Conservation (phyloP, 2,888 invertebrate species). For the Carcina quercana region DNA sequence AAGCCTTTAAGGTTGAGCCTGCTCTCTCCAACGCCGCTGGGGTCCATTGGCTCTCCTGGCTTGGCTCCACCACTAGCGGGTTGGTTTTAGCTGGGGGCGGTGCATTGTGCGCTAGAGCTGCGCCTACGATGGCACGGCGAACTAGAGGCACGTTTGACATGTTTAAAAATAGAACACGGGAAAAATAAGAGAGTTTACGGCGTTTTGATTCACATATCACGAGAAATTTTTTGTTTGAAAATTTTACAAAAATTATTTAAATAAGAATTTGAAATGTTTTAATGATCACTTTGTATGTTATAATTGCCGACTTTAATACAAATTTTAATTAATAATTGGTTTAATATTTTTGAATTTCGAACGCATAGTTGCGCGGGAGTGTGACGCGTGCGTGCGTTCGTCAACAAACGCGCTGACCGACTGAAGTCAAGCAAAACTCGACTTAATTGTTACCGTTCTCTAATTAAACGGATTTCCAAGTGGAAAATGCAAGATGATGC, state of each 20-base stretch:
- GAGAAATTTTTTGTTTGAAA: constrained; percentile 2
- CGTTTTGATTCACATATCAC: constrained; percentile 6
- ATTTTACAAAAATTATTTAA: too few relatives aligned
- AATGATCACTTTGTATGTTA: too few relatives aligned
- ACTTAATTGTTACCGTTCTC: too few relatives aligned
- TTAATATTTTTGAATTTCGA: too few relatives aligned
- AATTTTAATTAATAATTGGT: too few relatives aligned
- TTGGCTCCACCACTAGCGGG: constrained; percentile 31
- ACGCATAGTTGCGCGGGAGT: constrained; percentile 27
- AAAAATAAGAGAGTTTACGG: constrained; percentile 10
- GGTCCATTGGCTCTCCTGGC: constrained; percentile 56
- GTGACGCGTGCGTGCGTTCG: constrained; percentile 19
- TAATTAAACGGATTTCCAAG: too few relatives aligned
- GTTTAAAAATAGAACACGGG: constrained; percentile 4
- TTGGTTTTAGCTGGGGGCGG: constrained; percentile 21
- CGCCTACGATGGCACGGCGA: constrained; percentile 57
- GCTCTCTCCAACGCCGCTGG: constrained; percentile 65
- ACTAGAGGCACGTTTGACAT: constrained; percentile 56
- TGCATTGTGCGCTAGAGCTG: constrained; percentile 41
- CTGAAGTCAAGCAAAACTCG: too few relatives aligned
- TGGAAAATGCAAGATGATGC: too few relatives aligned
- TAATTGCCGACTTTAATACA: too few relatives aligned
- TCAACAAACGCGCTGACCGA: too few relatives aligned
- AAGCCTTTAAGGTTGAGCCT: constrained; percentile 63
- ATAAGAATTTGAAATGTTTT: too few relatives aligned